Conservation (phyloP, 2,797 vertebrate species). For the Taeniopygia guttata region DNA sequence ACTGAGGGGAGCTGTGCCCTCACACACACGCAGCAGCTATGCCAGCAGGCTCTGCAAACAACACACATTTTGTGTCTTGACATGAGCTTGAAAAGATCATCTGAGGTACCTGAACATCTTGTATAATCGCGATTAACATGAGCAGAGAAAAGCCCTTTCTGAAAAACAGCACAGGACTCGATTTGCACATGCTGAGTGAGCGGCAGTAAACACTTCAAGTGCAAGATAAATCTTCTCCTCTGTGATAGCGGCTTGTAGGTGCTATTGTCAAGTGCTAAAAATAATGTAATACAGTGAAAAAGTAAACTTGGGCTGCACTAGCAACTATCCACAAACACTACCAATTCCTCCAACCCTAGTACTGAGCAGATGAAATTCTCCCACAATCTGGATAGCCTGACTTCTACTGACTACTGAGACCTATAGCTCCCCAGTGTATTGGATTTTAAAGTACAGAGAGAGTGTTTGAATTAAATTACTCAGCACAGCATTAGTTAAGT, state of each 20-base stretch:
- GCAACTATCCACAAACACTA: neutral
- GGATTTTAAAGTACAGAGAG: neutral
- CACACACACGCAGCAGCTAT: accelerated
- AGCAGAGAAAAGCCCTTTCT: neutral
- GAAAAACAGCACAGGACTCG: neutral
- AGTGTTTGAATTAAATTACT: conserved; percentile 25
- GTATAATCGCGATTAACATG: neutral
- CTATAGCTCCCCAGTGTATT: neutral
- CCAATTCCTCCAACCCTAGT: neutral
- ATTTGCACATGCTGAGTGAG: neutral
- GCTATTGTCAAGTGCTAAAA: conserved; percentile 35
- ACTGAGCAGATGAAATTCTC: neutral
- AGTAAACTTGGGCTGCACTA: neutral
- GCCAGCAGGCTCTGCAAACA: neutral
- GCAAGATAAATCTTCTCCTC: neutral
- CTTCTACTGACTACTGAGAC: neutral
- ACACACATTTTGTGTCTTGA: neutral
- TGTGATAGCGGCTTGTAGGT: neutral
- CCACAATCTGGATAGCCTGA: neutral
- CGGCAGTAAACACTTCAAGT: neutral
- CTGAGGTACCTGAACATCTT: neutral
- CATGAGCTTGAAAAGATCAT: conserved; percentile 18
- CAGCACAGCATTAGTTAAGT: neutral
- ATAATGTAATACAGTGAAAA: conserved; percentile 11
- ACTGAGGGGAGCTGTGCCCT: neutral